phyloP scores from a whole-genome alignment of 2,888 invertebrate genomes.

The Drosophila prostipennis region DNA sequence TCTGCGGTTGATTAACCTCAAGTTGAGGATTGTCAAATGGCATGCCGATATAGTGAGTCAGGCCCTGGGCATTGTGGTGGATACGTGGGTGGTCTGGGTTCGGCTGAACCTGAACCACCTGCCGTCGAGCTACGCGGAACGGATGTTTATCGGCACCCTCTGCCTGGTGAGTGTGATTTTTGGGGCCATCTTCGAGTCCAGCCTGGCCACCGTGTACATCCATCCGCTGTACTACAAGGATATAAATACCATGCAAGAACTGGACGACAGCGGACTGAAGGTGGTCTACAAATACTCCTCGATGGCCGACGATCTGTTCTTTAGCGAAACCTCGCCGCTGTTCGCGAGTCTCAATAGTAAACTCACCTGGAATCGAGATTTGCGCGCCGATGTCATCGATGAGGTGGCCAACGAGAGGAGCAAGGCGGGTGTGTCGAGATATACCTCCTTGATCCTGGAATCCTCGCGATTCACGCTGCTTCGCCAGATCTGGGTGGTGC shows the following conservation, averaged over 20 bases:
- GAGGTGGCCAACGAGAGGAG: slow-evolving; percentile 70
- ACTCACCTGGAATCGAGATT: slow-evolving; percentile 61
- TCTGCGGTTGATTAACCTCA: slow-evolving; percentile 73
- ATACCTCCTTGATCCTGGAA: slow-evolving; percentile 77
- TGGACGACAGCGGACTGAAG: slow-evolving; percentile 81
- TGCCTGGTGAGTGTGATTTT: slow-evolving; percentile 83
- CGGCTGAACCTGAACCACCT: slow-evolving; percentile 79
- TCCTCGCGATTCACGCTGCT: slow-evolving; percentile 68
- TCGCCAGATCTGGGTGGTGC: slow-evolving; percentile 79
- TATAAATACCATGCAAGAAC: slow-evolving; percentile 82
- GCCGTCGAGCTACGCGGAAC: slow-evolving; percentile 82
- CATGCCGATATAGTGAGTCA: too few relatives aligned
- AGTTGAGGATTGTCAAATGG: slow-evolving; percentile 3
- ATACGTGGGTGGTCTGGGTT: slow-evolving; percentile 83
- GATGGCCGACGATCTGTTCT: slow-evolving; percentile 84
- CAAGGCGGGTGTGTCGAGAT: slow-evolving; percentile 81
- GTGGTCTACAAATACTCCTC: slow-evolving; percentile 83
- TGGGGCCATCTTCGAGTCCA: slow-evolving; percentile 84
- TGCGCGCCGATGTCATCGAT: slow-evolving; percentile 73
- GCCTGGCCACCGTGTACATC: slow-evolving; percentile 83
- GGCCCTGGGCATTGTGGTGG: slow-evolving; percentile 70
- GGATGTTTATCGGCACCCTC: slow-evolving; percentile 81
- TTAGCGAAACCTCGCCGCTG: slow-evolving; percentile 81
- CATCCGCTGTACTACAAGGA: slow-evolving; percentile 84
- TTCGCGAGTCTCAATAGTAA: slow-evolving; percentile 81